Conservation (phyloP, 2,888 invertebrate species). For the Pemphredon lugubris region DNA sequence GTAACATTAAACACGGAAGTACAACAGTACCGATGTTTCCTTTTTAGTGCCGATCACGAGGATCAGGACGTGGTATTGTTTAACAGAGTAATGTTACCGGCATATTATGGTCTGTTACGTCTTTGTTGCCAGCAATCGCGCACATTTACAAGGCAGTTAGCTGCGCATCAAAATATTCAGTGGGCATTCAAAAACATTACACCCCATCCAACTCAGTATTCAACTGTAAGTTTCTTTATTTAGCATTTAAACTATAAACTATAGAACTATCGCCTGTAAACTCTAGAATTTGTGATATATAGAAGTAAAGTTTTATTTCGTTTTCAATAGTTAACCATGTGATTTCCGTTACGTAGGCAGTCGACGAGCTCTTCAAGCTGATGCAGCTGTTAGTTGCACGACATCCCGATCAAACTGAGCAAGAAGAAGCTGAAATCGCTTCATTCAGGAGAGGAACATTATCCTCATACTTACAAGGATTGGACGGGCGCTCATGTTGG, state of each 20-base stretch:
- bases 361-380: conserved; percentile 94
- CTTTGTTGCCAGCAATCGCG: conserved; percentile 95
- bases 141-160: conserved; percentile 91
- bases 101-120: conserved; percentile 93
- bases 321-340: too few species aligned
- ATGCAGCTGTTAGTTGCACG: conserved; percentile 94
- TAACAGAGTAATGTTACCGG: conserved; percentile 96
- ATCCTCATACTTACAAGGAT: conserved; percentile 92
- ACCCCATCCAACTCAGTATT: conserved; percentile 96
- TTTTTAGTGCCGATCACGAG: conserved; percentile 94
- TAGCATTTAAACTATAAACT: neutral
- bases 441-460: conserved; percentile 92
- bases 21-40: conserved; percentile 5
- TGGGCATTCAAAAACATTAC: conserved; percentile 99
- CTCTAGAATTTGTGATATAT: neutral
- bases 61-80: conserved; percentile 97
- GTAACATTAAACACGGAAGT: neutral
- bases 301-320: too few species aligned
- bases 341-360: conserved; percentile 83
- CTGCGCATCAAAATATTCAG: conserved; percentile 96
- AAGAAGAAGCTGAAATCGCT: conserved; percentile 91
- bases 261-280: neutral
- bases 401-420: conserved; percentile 89
- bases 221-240: conserved; percentile 83
- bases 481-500: conserved; percentile 96